Base-by-base conservation (phyloP, 2,888 invertebrate species). In the Agrypnus murinus region DNA sequence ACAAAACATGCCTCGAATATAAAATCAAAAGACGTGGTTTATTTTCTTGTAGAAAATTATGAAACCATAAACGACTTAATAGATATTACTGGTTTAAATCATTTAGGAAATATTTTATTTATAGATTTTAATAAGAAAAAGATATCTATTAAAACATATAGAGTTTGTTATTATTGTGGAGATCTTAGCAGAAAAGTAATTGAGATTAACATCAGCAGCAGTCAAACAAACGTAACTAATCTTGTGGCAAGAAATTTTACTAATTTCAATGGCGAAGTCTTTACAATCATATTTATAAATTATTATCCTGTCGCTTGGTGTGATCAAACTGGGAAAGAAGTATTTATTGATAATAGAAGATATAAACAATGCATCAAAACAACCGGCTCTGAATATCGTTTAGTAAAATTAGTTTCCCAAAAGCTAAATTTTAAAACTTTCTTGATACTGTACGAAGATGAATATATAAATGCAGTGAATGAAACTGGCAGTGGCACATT, bases 281-380 rank as follows among this genome's bases (percentile, higher is more conserved):
- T 68, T 5, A 68, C 55, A 46, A 15, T 62, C 1, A 31, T 36
- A 40, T 62, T 62, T 19, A 55, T 68, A 6, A 19, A 68, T 8
- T 68, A 68, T 32, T 68, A 40, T 45, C 68, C 68, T 0, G 17
- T 68, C 8, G 53, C 12, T 31, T 68, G 53, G 40, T 68, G 68
- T 36, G n/a, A 50, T 0, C 17, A 62, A 55, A 14, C 10, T 9
- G 57, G 65, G 8, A 45, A 32, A 15, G 5, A 14, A 9, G 45
- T 68, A 9, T 25, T 10, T 0, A 15, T 62, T 5, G 34, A 17
- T n/a, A 17, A 32, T 14, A 12, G 19, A 10, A n/a, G 3, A 4
- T 40, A 60, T 5, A 43, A 34, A 12, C 14, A 12, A n/a, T 62
- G 68, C 14, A 12, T 10, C 1, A 3, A 38, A 12, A n/a, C 50